Conservation (phyloP, 2,888 invertebrate genomes). For the Melipona beecheii region DNA sequence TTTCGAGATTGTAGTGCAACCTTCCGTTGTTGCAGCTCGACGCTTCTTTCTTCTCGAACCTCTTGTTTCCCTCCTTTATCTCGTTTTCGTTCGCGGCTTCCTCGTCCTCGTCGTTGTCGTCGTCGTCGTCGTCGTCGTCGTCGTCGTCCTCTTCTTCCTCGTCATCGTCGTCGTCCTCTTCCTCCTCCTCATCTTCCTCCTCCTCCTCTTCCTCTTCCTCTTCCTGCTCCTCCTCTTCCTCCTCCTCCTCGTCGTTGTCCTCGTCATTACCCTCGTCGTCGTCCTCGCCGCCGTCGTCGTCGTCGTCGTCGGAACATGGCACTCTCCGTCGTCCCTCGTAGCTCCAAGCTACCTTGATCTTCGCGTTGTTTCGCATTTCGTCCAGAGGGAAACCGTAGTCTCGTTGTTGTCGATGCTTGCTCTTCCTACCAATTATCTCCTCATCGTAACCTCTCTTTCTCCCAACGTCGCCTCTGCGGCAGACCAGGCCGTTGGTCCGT, state of each 20-base stretch:
- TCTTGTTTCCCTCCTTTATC: slow-evolving; percentile 35
- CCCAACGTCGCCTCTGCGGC: slow-evolving; percentile 34
- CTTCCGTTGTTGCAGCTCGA: slow-evolving; percentile 37
- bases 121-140: too few relatives aligned
- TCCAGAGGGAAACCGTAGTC: slow-evolving; percentile 58
- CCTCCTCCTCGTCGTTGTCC: slow-evolving; percentile 42
- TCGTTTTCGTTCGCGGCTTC: slow-evolving; percentile 66
- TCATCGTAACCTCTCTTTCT: slow-evolving; percentile 67
- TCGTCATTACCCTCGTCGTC: slow-evolving; percentile 45
- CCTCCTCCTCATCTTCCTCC: slow-evolving; percentile 70
- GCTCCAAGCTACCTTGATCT: slow-evolving; percentile 59
- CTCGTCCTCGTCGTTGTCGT: background rate
- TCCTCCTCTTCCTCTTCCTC: slow-evolving; percentile 32
- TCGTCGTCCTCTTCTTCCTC: slow-evolving; percentile 49
- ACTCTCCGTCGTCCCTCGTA: slow-evolving; percentile 62
- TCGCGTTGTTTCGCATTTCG: slow-evolving; percentile 42
- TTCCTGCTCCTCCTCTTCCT: background rate
- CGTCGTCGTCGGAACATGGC: slow-evolving; percentile 46
- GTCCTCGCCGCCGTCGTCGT: slow-evolving; percentile 37
- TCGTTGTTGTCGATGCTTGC: slow-evolving; percentile 73
- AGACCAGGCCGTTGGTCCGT: slow-evolving; percentile 69
- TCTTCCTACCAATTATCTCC: slow-evolving; percentile 61
- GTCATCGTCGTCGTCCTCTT: slow-evolving; percentile 64
- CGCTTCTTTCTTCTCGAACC: slow-evolving; percentile 38
- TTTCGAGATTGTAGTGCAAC: slow-evolving; percentile 69